These are phyloP conservation scores for Mesorhabditis spiculigera DNA, from an alignment of 2,888 invertebrate species.

Conservation along the genomic window DNA sequence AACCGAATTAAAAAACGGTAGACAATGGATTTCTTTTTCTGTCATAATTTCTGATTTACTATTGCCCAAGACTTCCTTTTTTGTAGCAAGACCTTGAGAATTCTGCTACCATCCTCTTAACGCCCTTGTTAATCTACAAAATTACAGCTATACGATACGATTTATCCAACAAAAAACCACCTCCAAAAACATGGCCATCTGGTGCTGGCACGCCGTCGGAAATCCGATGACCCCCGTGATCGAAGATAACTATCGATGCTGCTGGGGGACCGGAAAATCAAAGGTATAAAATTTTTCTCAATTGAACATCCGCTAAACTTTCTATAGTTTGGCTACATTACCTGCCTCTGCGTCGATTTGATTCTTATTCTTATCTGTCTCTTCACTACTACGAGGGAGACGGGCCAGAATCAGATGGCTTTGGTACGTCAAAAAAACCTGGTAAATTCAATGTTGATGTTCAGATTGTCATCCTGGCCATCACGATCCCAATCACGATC, in stretches of 20 bases:
- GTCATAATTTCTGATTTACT: too few relatives aligned
- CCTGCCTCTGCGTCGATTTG: constrained; percentile 1
- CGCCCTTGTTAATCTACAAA: too few relatives aligned
- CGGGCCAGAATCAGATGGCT: neutral
- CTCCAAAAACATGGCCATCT: neutral
- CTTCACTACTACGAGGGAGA: neutral
- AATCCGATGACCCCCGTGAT: neutral
- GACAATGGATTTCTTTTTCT: too few relatives aligned
- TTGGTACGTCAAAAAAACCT: neutral
- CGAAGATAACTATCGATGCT: neutral
- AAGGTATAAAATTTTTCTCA: neutral
- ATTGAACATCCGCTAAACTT: neutral
- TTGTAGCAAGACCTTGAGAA: too few relatives aligned
- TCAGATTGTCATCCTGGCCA: neutral
- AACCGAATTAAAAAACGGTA: too few relatives aligned
- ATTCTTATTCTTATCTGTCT: neutral
- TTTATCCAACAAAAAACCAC: too few relatives aligned
- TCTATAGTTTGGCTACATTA: neutral
- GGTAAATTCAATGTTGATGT: neutral
- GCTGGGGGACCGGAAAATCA: neutral
- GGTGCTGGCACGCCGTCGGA: constrained; percentile 6
- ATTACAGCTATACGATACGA: too few relatives aligned
- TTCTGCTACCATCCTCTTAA: too few relatives aligned
- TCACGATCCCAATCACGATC: neutral
- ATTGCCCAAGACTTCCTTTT: too few relatives aligned